These are phyloP conservation scores for Equus przewalskii DNA, from an alignment of 2,113 vertebrate species.

Conservation along the genomic window DNA sequence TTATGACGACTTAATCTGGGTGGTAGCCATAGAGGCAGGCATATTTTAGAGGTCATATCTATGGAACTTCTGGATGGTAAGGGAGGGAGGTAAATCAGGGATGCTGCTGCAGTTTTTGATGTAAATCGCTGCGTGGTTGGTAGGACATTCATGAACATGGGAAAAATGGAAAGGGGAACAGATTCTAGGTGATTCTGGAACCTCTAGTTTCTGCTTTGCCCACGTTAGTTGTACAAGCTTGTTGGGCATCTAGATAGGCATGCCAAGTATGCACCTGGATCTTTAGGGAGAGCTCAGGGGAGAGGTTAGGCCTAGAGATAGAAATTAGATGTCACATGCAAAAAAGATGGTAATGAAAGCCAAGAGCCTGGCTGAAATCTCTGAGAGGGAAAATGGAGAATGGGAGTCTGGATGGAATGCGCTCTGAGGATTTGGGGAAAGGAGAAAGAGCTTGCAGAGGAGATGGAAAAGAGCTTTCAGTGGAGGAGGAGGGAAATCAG, in stretches of 20 bases:
- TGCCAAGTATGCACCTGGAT: background rate
- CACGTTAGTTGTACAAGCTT: too few relatives aligned
- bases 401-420: background rate
- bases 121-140: background rate
- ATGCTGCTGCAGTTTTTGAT: background rate
- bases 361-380: background rate
- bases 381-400: background rate
- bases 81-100: background rate
- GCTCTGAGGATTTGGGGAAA: background rate
- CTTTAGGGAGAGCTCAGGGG: background rate
- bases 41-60: background rate
- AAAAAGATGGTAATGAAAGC: background rate
- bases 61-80: too few relatives aligned
- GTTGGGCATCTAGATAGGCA: background rate
- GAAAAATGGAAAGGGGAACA: background rate
- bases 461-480: background rate
- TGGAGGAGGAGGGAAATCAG: background rate
- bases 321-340: background rate
- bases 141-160: background rate
- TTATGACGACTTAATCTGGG: background rate
- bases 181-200: background rate
- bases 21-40: background rate
- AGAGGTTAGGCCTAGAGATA: background rate
- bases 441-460: background rate
- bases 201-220: background rate